Evolutionary conservation across 2,888 invertebrate species (phyloP), one percentile per base, ranked within the genome.

Genomic region (Euspilapteryx auroguttella): DNA sequence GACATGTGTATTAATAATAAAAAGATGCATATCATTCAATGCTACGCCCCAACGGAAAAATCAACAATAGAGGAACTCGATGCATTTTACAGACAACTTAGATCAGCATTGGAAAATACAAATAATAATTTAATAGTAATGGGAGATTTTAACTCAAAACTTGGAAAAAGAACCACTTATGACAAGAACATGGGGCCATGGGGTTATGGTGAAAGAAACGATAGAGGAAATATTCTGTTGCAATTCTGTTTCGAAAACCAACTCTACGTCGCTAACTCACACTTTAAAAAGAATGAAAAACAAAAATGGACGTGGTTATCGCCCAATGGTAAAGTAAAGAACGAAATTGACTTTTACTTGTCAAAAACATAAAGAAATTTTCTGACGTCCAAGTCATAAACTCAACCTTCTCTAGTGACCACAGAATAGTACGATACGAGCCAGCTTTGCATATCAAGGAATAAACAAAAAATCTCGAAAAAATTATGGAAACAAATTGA

Each of bases 271-370:
- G 15, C 35, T 1, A 36, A 37, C 8, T 36, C 37, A 9, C 32
- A 15, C 15, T 39, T 24, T 13, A 34, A 36, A 21, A 37, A 37
- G 24, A 37, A 35, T 6, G 1, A 1, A 2, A 35, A 26, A 9
- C 11, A 15, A 3, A 37, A 20, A 29, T 37, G 36, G 33, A 39
- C 37, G 0, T 40, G 37, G 38, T 11, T 10, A 2, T 37, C 38
- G 1, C 40, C 39, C 2, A 23, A 36, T 22, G 24, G 22, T 6
- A 12, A 30, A 14, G 6, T 24, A n/a, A 36, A 34, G 30, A 39
- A 38, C 10, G 38, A 39, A 31, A 39, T 41, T 3, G 37, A 39
- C 21, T 35, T 21, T 9, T 3, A 5, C 12, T 24, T 12, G 12
- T 12, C 12, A 24, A 11, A n/a, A 24, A 24, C 11, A 24, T 12